phyloP scores from a whole-genome alignment of 2,888 invertebrate species.

The Melolontha melolontha region DNA sequence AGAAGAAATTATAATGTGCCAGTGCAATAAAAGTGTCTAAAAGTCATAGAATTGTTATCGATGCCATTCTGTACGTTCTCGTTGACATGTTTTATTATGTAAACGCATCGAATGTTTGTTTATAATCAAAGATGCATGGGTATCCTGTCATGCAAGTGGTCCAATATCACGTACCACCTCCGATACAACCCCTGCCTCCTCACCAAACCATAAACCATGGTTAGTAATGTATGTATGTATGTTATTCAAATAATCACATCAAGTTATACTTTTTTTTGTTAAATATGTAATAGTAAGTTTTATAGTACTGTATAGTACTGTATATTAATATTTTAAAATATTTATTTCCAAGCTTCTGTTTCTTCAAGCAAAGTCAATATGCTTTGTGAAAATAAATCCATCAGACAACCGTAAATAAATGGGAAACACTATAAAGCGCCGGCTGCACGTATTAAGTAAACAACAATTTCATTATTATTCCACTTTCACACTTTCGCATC shows the following conservation, averaged over 20 bases:
- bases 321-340: too few relatives aligned
- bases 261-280: background rate
- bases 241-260: background rate
- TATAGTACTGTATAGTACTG: too few relatives aligned
- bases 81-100: constrained; percentile 14
- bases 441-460: too few relatives aligned
- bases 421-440: too few relatives aligned
- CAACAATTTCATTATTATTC: too few relatives aligned
- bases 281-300: too few relatives aligned
- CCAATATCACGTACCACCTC: constrained; percentile 72
- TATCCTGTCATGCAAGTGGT: constrained; percentile 77
- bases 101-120: constrained; percentile 18
- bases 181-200: constrained; percentile 60
- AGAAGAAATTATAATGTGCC: constrained; percentile 12
- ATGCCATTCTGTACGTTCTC: constrained; percentile 1
- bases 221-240: constrained; percentile 38
- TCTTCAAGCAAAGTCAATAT: too few relatives aligned
- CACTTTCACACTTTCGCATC: too few relatives aligned
- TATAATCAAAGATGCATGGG: constrained; percentile 68
- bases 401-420: too few relatives aligned
- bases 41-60: background rate
- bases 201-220: constrained; percentile 54
- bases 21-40: constrained; percentile 24
- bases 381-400: too few relatives aligned
- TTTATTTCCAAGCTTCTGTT: too few relatives aligned